Evolutionary conservation across 2,888 invertebrate genomes (phyloP).

Genomic region (Temnothorax unifasciatus): DNA sequence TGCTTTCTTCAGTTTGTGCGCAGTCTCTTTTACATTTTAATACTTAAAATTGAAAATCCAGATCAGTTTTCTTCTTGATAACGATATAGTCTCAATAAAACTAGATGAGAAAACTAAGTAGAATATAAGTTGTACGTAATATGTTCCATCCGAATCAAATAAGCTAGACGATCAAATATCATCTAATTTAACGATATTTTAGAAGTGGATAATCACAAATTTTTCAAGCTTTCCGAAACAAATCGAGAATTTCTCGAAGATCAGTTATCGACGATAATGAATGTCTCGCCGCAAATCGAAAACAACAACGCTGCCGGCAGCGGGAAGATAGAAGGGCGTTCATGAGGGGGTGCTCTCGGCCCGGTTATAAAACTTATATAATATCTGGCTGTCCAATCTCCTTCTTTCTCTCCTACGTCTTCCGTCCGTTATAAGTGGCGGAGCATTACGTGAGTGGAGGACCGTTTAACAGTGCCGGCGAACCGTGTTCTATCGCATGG

Average conservation of each 20-base stretch:
- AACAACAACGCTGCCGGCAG: constrained; percentile 55
- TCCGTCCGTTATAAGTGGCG: constrained; percentile 71
- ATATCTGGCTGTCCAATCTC: constrained; percentile 76
- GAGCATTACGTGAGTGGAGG: constrained; percentile 72
- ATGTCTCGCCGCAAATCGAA: constrained; percentile 43
- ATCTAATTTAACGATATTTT: constrained; percentile 1
- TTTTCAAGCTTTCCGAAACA: neutral
- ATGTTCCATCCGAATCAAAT: neutral
- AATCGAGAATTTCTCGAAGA: neutral
- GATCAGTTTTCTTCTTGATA: too few species aligned
- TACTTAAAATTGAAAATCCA: constrained; percentile 1
- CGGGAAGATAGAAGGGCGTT: constrained; percentile 46
- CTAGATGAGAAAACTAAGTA: too few species aligned
- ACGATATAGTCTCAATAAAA: too few species aligned
- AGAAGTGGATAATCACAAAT: neutral
- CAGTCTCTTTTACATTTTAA: neutral
- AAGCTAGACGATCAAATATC: neutral
- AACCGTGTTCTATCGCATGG: constrained; percentile 82
- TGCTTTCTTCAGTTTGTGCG: constrained; percentile 9
- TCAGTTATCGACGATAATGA: constrained; percentile 31
- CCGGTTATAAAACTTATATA: constrained; percentile 77
- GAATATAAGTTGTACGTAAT: neutral
- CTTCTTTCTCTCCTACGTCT: constrained; percentile 72
- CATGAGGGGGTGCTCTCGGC: constrained; percentile 58
- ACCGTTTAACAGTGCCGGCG: constrained; percentile 76